Conservation (phyloP, 1,140 invertebrate genomes). For the Archegozetes longisetosus region DNA sequence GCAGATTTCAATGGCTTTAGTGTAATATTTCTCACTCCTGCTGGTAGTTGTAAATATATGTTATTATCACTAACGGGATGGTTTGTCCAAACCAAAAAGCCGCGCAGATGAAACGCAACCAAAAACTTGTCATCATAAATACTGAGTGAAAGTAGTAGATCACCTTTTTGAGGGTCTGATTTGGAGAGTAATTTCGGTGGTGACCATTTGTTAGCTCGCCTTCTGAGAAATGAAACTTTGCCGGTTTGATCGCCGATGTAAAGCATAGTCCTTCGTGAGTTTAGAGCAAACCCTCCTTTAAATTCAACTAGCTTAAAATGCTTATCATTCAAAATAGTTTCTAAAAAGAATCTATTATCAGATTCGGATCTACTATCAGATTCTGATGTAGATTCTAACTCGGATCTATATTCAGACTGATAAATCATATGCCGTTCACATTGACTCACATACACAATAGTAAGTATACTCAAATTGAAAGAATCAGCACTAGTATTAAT, state of each 20-base stretch:
- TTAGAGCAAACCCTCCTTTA: background rate
- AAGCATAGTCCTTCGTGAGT: background rate
- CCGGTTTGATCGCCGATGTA: background rate
- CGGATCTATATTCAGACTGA: background rate
- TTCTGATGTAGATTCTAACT: too few relatives aligned
- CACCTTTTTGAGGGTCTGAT: background rate
- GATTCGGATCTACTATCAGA: too few relatives aligned
- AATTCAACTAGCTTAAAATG: background rate
- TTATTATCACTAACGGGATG: slow-evolving; percentile 21
- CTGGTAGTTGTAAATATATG: slow-evolving; percentile 51
- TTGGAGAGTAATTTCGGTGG: background rate
- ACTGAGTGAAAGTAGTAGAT: background rate
- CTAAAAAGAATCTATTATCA: background rate
- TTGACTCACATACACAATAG: background rate
- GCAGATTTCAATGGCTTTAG: slow-evolving; percentile 68
- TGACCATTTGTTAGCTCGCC: background rate
- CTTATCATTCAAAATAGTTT: background rate
- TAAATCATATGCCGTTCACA: background rate
- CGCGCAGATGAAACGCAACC: slow-evolving; percentile 17
- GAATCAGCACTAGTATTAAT: too few relatives aligned
- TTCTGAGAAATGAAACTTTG: background rate
- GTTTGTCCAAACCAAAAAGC: background rate
- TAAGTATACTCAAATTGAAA: background rate
- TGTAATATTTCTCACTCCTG: slow-evolving; percentile 80
- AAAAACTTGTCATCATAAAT: slow-evolving; percentile 6